Evolutionary conservation across 2,113 vertebrate species (phyloP).

Genomic region (Gymnogyps californianus): DNA sequence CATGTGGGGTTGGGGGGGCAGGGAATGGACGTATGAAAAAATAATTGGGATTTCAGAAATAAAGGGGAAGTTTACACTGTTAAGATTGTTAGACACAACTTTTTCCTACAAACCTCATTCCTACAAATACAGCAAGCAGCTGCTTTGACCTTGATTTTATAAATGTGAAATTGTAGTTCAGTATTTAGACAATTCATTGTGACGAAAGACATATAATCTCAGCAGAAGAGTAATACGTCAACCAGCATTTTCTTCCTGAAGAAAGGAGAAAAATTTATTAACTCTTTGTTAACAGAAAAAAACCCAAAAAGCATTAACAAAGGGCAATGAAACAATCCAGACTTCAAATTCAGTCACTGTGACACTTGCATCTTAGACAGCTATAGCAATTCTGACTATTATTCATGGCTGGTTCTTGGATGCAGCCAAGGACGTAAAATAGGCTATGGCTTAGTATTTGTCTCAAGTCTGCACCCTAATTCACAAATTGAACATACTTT

Average conservation of each 20-base stretch:
- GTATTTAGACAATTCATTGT: not conserved
- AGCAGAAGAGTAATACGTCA: not conserved
- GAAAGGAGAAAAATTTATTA: not conserved
- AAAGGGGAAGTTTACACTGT: not conserved
- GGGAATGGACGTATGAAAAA: not conserved
- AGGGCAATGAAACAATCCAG: not conserved
- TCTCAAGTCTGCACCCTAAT: not conserved
- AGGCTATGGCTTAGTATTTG: not conserved
- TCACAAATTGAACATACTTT: not conserved
- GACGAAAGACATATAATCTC: not conserved
- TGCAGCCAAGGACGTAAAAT: not conserved
- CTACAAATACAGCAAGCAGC: not conserved
- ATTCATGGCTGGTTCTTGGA: not conserved
- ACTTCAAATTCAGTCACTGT: not conserved
- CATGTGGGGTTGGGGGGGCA: fast-evolving
- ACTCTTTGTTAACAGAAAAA: not conserved
- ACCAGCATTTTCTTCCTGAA: not conserved
- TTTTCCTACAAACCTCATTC: not conserved
- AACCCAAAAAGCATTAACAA: not conserved
- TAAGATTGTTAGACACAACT: not conserved
- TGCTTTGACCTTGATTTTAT: not conserved
- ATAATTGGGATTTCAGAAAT: not conserved
- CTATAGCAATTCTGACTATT: not conserved
- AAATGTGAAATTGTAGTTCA: not conserved
- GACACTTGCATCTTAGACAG: not conserved